Base-by-base conservation (phyloP, 2,113 vertebrate genomes). In the Oncorhynchus tshawytscha region DNA sequence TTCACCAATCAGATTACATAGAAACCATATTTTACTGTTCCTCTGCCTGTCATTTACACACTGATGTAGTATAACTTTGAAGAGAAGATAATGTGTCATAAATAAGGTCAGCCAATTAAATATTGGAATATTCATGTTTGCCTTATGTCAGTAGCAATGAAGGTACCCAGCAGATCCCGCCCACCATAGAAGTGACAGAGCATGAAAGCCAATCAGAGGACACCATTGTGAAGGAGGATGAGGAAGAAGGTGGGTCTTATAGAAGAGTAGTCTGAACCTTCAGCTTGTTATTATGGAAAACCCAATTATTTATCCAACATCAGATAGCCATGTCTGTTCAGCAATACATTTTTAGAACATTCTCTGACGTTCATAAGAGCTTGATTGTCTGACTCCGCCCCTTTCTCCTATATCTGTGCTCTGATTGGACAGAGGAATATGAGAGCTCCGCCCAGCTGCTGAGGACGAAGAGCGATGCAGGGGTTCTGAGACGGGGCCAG, bases 401-500 rank as follows among this genome's bases (percentile, higher is more conserved):
- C 18, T 62, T 45, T 27, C 16, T 3, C 16, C 18, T 54, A 18
- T 31, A 1, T 69, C 45, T 81, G 16, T 48, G 25, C 64, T 11
- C 54, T 67, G 27, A 57, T 72, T 78, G 34, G 9, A 68, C 88
- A 93, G 93, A 77, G 59, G 88, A 92, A 68, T 84, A 84, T 0
- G 95, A 96, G 54, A 94, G 93, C 22, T 86, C 93, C 0, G 89
- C 96, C 0, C 95, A 96, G 88, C 88, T 98, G 72, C 92, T 95
- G 90, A 90, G 97, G 68, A 98, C 97, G 0, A 95, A 96, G 75
- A 99, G 97, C 11, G 97, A 99, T 0, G 95, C 96, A 0, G 95
- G 96, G 0, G 92, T 96, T 0, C 89, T 95, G 22, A 94, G 92
- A 8, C 92, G 96, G 0, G 94, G 94, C 59, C 94, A 93, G 2